Conservation (phyloP, 1,140 invertebrate genomes). For the Wasmannia auropunctata region DNA sequence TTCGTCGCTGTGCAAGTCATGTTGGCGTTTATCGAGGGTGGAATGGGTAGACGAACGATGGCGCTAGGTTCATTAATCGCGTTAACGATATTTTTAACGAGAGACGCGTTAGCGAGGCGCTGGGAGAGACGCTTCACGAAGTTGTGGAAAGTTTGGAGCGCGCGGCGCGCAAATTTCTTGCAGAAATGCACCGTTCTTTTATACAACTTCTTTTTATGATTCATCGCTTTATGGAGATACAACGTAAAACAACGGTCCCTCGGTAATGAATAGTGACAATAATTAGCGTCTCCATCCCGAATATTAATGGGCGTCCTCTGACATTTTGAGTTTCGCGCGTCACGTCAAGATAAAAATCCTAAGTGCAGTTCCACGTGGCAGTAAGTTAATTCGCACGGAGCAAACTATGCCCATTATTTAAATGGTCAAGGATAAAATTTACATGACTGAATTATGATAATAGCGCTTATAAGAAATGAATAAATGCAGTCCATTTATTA, state of each 20-base stretch:
- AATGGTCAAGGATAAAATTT: constrained; percentile 3
- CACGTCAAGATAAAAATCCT: background rate
- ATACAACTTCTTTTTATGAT: background rate
- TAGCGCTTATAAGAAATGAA: constrained; percentile 3
- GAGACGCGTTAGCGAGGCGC: background rate
- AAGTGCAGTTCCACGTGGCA: background rate
- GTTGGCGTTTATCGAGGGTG: background rate
- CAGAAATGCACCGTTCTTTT: background rate
- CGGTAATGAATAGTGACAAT: background rate
- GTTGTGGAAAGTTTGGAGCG: background rate
- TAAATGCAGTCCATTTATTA: background rate
- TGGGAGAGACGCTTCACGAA: background rate
- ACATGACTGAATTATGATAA: constrained; percentile 14
- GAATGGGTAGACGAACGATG: background rate
- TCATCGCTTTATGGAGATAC: background rate
- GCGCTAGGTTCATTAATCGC: background rate
- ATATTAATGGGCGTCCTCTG: constrained; percentile 8
- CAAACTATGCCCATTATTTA: background rate
- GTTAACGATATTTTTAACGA: constrained; percentile 41
- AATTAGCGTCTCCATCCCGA: background rate
- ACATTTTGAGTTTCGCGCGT: background rate
- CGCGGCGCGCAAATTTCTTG: background rate
- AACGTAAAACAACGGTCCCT: background rate
- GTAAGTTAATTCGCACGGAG: constrained; percentile 6
- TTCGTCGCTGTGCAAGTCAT: constrained; percentile 1